phyloP scores from a whole-genome alignment of 1,140 invertebrate genomes.

The Stenopsyche tienmushanensis region DNA sequence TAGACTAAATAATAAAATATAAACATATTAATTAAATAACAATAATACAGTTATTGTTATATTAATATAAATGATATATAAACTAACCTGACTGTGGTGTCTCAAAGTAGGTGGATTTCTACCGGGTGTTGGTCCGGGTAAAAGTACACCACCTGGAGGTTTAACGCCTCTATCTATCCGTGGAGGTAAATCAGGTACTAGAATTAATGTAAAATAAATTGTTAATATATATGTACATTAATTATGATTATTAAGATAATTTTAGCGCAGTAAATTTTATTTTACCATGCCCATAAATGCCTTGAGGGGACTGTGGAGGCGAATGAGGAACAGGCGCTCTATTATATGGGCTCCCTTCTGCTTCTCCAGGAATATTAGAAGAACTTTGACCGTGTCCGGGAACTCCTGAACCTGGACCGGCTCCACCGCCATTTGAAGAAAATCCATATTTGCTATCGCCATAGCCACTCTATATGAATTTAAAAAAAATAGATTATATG shows the following conservation, averaged over 20 bases:
- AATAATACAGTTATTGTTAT: constrained; percentile 16
- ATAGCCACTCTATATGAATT: constrained; percentile 50
- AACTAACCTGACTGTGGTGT: constrained; percentile 47
- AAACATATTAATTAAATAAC: constrained; percentile 25
- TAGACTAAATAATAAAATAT: constrained; percentile 26
- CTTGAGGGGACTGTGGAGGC: constrained; percentile 55
- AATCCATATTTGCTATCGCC: constrained; percentile 67
- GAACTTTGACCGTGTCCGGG: constrained; percentile 20
- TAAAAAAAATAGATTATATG: constrained; percentile 6
- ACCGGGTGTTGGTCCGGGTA: constrained; percentile 51
- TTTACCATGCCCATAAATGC: constrained; percentile 52
- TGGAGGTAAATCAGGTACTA: constrained; percentile 79
- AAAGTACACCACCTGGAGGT: constrained; percentile 50
- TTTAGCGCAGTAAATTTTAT: not conserved
- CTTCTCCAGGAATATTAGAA: constrained; percentile 41
- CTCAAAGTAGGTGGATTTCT: constrained; percentile 47
- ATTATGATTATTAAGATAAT: not conserved
- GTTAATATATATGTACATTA: not conserved
- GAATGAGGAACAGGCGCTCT: constrained; percentile 52
- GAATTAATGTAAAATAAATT: constrained; percentile 11
- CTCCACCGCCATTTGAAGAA: constrained; percentile 46
- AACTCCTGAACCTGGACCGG: constrained; percentile 44
- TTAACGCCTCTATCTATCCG: constrained; percentile 66
- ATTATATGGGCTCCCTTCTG: constrained; percentile 47
- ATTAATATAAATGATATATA: constrained; percentile 10